Evolutionary conservation across 2,888 invertebrate genomes (phyloP).

Genomic region (Nezara viridula): DNA sequence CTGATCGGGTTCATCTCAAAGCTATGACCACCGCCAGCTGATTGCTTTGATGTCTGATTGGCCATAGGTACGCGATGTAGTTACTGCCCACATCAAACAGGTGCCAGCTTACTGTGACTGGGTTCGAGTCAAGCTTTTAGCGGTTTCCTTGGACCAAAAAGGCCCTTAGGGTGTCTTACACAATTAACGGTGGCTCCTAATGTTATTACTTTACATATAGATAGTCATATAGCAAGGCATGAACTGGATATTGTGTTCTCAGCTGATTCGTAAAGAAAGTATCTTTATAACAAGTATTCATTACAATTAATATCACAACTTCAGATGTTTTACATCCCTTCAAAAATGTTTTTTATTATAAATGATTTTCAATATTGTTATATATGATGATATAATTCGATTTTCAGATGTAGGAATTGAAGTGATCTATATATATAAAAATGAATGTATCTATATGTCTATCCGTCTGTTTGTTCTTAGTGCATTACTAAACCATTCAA

Average conservation of each 20-base stretch:
- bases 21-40: not conserved
- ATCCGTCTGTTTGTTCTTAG: too few species aligned
- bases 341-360: too few species aligned
- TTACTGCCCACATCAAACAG: slow-evolving; percentile 30
- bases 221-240: not conserved
- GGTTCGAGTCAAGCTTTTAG: not conserved
- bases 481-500: too few species aligned
- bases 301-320: too few species aligned
- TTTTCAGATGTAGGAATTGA: too few species aligned
- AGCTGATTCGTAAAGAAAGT: too few species aligned
- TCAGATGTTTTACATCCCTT: too few species aligned
- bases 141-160: slow-evolving; percentile 6
- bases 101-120: not conserved
- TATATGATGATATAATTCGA: too few species aligned
- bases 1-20: not conserved
- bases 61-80: not conserved
- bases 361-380: too few species aligned
- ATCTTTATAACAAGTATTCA: too few species aligned
- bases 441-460: too few species aligned
- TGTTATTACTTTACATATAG: not conserved
- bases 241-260: not conserved
- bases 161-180: not conserved
- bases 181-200: not conserved
- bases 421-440: too few species aligned
- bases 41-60: slow-evolving; percentile 38